Base-by-base conservation (phyloP, 2,888 invertebrate genomes). In the Hypomecis atomaria region DNA sequence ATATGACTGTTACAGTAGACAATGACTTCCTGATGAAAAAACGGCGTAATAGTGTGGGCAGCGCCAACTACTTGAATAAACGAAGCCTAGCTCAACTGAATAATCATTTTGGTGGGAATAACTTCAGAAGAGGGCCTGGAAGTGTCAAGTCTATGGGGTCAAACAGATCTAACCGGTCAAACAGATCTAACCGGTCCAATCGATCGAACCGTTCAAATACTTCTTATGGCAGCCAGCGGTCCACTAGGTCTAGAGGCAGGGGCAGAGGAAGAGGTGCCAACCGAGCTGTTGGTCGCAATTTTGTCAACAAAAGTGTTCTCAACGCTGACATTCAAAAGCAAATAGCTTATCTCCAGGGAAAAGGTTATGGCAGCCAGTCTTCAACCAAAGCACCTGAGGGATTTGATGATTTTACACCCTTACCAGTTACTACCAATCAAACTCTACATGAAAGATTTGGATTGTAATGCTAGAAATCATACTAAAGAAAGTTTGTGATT, bases 391-490 rank as follows among this genome's bases (percentile, higher is more conserved):
- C 81, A 0, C 85, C 85, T 8, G 68, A 76, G 45, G 87, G 86
- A 49, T 53, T 66, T 56, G 77, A 89, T 6, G 88, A 87, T 69
- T 89, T 88, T 65, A 80, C 85, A 9, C 88, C 89, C 0, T 90
- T 89, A 23, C 92, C 93, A 36, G 83, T 87, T 43, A 81, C 87
- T 38, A 93, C 93, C 37, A 74, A 73, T 8, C 90, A 90, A 73
- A 87, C 90, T 36, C 76, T 93, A 55, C 91, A 93, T 83, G 88
- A 91, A 74, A 83, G 93, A 77, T 93, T 93, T 87, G 90, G 86
- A 66, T 56, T 65, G 52, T 70, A 50, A 64, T 63, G 60, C 38
- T 44, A 8, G 2, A 11, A 42, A n/a, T 13, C 40, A 11, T 37
- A 9, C 43, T 60, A 37, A 47, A 9, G n/a, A 13, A 40, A 52